Evolutionary conservation across 2,797 vertebrate species (phyloP), one percentile per base, ranked within the genome.

Genomic region (Cuniculus paca): DNA sequence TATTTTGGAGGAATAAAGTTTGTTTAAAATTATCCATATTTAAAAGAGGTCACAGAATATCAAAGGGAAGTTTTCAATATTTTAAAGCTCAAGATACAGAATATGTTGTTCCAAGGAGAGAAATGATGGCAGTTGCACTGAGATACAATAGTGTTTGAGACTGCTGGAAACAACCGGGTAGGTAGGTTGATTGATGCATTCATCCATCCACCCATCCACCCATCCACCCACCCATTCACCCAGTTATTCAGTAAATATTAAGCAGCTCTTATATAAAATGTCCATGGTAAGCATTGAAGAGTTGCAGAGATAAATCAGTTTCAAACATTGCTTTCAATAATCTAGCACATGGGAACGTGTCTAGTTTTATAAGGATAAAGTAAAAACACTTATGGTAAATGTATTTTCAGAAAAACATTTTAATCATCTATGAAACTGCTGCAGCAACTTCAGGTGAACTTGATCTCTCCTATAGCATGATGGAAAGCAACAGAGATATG

Each of bases 81-180:
- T 74, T 88, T 88, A 93, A 94, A 85, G n/a, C 56, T 88, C 68
- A 88, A 88, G 42, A 36, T 82, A 81, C 0, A 92, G 82, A 93
- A 54, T 6, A 1, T 42, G 78, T 63, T 72, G 50, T 60, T 95
- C 39, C 19, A 63, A 92, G 34, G 24, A 85, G 48, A 68, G 72
- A 85, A 82, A 90, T 6, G 31, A 95, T 13, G 22, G 6, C 8
- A 5, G 19, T 28, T 65, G 39, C 13, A 16, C 0, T 68, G 65
- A 94, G 58, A 52, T 74, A 72, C 34, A 81, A 14, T 79, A 45
- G 83, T 56, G 31, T 68, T 48, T 60, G 61, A 42, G 6, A 61
- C 34, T 5, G 0, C 56, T 83, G 36, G 65, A 61, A 90, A 77
- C 48, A 86, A n/a, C 77, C 39, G 90, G 54, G 39, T 48, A 83